Percentiles rank a stretch among this genome's conserved stretches.
Evolutionary conservation across 2,797 vertebrate species (phyloP).

Genomic region (Tachyglossus aculeatus): DNA sequence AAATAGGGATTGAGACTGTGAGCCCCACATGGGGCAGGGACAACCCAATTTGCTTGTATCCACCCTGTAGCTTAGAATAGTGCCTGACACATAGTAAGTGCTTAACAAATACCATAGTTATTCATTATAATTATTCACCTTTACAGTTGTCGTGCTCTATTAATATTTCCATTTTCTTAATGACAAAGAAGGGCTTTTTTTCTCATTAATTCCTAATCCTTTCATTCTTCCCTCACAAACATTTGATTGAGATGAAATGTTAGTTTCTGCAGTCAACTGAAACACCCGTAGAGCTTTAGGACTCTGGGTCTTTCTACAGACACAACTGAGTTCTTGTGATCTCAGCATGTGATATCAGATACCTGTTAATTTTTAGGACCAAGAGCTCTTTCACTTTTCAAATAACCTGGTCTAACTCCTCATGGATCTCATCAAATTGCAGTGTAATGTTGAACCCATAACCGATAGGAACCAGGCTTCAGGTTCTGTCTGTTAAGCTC

Average conservation of each 20-base stretch:
- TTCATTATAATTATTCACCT: no score
- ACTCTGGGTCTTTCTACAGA: slow-evolving; percentile 4
- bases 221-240: background rate
- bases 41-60: no score
- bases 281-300: background rate
- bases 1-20: no score
- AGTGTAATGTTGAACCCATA: slow-evolving; percentile 23
- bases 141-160: no score
- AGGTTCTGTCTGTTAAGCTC: slow-evolving; percentile 18
- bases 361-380: background rate
- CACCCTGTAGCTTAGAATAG: no score
- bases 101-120: no score
- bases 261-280: background rate
- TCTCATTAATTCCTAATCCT: background rate
- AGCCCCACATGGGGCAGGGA: no score
- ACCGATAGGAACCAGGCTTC: slow-evolving; percentile 29
- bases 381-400: background rate
- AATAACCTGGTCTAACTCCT: background rate
- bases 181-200: background rate
- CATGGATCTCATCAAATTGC: slow-evolving; percentile 14
- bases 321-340: slow-evolving; percentile 8
- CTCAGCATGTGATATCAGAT: slow-evolving; percentile 11
- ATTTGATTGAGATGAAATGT: slow-evolving; percentile 13
- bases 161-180: background rate
- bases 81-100: no score